Evolutionary conservation across 2,888 invertebrate species (phyloP), one percentile per base, ranked within the genome.

Genomic region (Tanypteryx hageni): DNA sequence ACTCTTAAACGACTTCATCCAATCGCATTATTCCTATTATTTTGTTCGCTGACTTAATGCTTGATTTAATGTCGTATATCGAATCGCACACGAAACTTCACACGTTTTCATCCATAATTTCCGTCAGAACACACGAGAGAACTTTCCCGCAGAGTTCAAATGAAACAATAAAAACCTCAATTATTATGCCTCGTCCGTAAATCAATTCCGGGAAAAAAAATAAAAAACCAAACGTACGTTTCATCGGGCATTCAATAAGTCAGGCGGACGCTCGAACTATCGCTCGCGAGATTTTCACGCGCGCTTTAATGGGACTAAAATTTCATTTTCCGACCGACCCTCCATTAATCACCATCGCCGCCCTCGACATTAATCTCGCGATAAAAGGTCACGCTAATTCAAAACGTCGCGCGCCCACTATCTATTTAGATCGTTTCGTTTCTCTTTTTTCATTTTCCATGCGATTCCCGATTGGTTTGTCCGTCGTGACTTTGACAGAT

Each of bases 361-460:
- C 76, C 76, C 22, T 14, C 16, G 22, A 22, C 76, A 76, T 76
- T 76, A 27, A 76, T 76, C 76, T 76, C 76, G 22, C 76, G 76
- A 76, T 76, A 76, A 76, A 76, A 76, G 76, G 76, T 76, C 76
- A 27, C 13, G 76, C 27, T 76, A 76, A 76, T 76, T 27, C 68
- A 68, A 68, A 68, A 68, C 76, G 76, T 76, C 76, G 27, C 18
- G 76, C 76, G 22, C 76, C 27, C 76, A 13, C 13, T 76, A 76
- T 76, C 76, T 76, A 76, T 76, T 76, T 27, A 44, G 76, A 11
- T 76, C 76, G 27, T 76, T 27, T 76, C 76, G 76, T 76, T 76
- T 76, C 22, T 76, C 76, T 76, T 22, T 76, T 76, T 76, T 76
- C 22, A 76, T 76, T 76, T 76, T 27, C 22, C 27, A 22, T 22